Conservation (phyloP, 2,888 invertebrate genomes). For the Lumbricus terrestris region DNA sequence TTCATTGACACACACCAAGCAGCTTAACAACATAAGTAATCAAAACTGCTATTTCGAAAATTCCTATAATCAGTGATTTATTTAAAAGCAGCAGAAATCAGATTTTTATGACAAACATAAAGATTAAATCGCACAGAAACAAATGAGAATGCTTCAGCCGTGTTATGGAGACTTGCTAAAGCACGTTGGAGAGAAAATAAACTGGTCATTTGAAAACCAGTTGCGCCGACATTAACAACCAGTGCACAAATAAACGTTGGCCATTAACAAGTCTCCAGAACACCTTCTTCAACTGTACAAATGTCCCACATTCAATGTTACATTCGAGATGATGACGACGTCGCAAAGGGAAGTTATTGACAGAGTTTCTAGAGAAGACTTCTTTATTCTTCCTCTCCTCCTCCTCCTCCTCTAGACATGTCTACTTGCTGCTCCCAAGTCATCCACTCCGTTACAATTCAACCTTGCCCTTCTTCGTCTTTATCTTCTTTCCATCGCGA, state of each 20-base stretch:
- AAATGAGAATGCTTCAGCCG: slow-evolving; percentile 3
- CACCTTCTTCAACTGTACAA: background rate
- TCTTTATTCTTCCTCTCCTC: too few species aligned
- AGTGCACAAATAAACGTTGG: background rate
- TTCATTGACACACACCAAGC: background rate
- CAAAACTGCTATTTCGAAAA: background rate
- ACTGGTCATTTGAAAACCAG: background rate
- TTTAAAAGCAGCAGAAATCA: background rate
- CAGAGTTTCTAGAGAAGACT: slow-evolving; percentile 5
- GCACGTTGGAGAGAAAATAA: background rate
- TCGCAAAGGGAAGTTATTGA: background rate
- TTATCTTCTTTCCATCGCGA: slow-evolving; percentile 72
- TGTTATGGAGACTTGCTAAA: slow-evolving; percentile 3
- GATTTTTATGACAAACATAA: background rate
- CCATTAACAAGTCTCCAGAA: background rate
- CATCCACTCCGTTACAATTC: slow-evolving; percentile 23
- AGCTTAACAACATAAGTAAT: background rate
- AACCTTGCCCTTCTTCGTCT: slow-evolving; percentile 29
- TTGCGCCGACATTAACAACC: background rate
- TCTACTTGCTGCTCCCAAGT: background rate
- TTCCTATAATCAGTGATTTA: background rate
- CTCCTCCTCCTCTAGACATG: background rate
- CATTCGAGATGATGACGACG: background rate
- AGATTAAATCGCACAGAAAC: slow-evolving; percentile 3
- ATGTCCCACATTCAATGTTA: background rate